Conservation (phyloP, 2,797 vertebrate species). For the Champsocephalus esox region DNA sequence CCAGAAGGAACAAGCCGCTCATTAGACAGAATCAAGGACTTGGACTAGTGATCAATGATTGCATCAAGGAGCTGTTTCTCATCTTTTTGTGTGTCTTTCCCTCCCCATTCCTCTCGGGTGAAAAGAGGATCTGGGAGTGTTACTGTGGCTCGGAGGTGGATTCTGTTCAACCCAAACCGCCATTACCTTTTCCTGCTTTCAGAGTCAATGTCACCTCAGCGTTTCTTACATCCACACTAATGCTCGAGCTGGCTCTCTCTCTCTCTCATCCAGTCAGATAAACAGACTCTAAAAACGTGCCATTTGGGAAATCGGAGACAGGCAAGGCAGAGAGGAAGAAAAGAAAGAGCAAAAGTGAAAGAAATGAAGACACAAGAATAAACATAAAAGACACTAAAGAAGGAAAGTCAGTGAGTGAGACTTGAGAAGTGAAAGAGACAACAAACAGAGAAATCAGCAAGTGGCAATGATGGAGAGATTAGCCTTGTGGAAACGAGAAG, state of each 20-base stretch:
- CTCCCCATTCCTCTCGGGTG: slow-evolving; percentile 21
- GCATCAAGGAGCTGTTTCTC: slow-evolving; percentile 55
- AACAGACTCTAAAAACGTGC: slow-evolving; percentile 29
- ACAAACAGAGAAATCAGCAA: slow-evolving; percentile 29
- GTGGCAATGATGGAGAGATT: slow-evolving; percentile 39
- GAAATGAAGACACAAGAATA: neutral
- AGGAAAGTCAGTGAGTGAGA: slow-evolving; percentile 20
- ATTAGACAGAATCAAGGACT: slow-evolving; percentile 69
- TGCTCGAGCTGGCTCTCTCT: slow-evolving; percentile 20
- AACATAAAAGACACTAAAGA: slow-evolving; percentile 20
- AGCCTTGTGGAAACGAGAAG: slow-evolving; percentile 15
- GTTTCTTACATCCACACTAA: slow-evolving; percentile 42
- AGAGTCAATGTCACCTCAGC: slow-evolving; percentile 48
- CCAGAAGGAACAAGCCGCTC: slow-evolving; percentile 68
- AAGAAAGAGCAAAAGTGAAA: neutral
- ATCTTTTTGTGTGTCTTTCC: slow-evolving; percentile 36
- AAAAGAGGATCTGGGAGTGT: slow-evolving; percentile 31
- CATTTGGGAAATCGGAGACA: slow-evolving; percentile 26
- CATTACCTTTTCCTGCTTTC: slow-evolving; percentile 24
- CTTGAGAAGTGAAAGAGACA: slow-evolving; percentile 24
- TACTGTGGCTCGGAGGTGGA: neutral
- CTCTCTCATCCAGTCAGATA: slow-evolving; percentile 11
- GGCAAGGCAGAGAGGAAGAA: slow-evolving; percentile 1
- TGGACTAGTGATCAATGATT: slow-evolving; percentile 68
- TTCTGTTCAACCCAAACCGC: neutral